Conservation (phyloP, 2,888 invertebrate species). For the Aspidiotus destructor region DNA sequence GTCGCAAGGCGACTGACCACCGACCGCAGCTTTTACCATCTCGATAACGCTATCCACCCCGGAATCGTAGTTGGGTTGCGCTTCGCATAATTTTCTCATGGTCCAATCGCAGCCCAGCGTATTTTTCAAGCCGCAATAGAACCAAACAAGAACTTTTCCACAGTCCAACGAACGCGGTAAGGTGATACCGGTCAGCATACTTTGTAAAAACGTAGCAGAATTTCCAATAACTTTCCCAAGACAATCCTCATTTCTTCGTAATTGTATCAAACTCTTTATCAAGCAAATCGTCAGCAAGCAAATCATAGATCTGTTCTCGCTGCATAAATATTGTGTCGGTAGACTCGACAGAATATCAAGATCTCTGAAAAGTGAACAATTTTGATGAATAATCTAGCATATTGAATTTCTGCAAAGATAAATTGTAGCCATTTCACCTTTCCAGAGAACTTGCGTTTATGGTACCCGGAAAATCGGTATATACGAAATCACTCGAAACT, state of each 20-base stretch:
- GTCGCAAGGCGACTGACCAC: neutral
- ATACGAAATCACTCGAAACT: neutral
- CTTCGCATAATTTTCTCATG: slow-evolving; percentile 10
- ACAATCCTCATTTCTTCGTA: neutral
- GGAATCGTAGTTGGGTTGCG: neutral
- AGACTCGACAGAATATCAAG: neutral
- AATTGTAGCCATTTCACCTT: slow-evolving; percentile 5
- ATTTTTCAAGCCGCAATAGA: slow-evolving; percentile 16
- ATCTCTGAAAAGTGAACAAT: neutral
- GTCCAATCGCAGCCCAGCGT: slow-evolving; percentile 1
- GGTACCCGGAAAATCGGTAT: slow-evolving; percentile 14
- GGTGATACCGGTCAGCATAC: neutral
- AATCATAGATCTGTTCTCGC: slow-evolving; percentile 15
- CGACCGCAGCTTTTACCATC: neutral
- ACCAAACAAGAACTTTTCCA: slow-evolving; percentile 9
- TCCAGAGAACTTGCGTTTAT: slow-evolving; percentile 6
- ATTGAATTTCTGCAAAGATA: neutral
- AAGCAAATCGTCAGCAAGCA: slow-evolving; percentile 9
- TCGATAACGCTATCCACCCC: slow-evolving; percentile 14
- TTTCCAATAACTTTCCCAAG: neutral
- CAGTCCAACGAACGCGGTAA: slow-evolving; percentile 6
- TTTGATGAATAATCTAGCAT: neutral
- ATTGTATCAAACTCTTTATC: slow-evolving; percentile 19
- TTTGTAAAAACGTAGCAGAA: neutral
- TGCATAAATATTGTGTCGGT: neutral